Conservation (phyloP, 2,113 vertebrate species). For the Heloderma charlesbogerti region DNA sequence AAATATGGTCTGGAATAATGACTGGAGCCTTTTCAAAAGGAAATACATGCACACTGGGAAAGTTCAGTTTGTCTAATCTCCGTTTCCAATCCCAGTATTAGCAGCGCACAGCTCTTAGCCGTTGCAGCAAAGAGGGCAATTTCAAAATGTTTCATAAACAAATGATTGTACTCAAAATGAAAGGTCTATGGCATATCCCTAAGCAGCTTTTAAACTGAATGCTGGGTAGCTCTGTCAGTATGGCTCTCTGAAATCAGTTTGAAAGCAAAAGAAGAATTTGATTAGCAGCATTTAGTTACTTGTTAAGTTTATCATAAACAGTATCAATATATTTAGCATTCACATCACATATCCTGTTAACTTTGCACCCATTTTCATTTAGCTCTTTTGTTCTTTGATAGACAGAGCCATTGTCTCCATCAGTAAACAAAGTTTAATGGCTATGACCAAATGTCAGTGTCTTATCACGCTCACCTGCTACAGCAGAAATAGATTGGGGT, state of each 20-base stretch:
- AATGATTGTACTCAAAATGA: background rate
- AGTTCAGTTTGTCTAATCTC: background rate
- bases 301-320: background rate
- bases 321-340: background rate
- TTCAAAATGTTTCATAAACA: background rate
- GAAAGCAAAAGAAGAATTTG: background rate
- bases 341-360: background rate
- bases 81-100: background rate
- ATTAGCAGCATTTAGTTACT: background rate
- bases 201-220: background rate
- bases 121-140: background rate
- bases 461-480: slow-evolving; percentile 3
- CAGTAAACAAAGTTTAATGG: slow-evolving; percentile 9
- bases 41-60: background rate
- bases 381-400: background rate
- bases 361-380: background rate
- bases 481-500: background rate
- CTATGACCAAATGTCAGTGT: background rate
- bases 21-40: background rate
- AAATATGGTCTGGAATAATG: background rate
- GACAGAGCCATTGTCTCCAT: background rate
- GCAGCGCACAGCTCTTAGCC: background rate
- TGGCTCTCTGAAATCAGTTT: background rate
- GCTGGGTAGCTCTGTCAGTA: background rate
- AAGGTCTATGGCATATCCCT: background rate